Conservation (phyloP, 2,888 invertebrate genomes). For the Lithophane leautieri region DNA sequence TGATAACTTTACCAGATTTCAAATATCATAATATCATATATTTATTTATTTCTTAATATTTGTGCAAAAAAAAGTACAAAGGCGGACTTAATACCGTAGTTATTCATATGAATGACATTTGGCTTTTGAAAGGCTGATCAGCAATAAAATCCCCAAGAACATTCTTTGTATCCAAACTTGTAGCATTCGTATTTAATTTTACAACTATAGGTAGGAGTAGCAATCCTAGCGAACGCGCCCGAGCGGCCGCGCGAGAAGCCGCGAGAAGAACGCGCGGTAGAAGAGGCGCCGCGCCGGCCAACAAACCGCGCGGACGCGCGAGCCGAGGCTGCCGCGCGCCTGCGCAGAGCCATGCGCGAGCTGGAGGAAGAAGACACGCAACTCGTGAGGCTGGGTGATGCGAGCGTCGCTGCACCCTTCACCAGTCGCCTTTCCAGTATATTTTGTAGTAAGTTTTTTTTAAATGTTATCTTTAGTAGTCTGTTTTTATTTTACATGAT, state of each 20-base stretch:
- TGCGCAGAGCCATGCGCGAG: slow-evolving; percentile 94
- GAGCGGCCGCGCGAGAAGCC: slow-evolving; percentile 85
- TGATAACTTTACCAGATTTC: background rate
- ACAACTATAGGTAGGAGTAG: slow-evolving; percentile 93
- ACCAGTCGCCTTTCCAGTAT: slow-evolving; percentile 99
- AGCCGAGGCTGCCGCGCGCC: slow-evolving; percentile 84
- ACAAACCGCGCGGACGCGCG: slow-evolving; percentile 78
- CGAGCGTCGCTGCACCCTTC: slow-evolving; percentile 99
- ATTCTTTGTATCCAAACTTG: background rate
- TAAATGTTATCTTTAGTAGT: too few species aligned
- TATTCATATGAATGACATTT: background rate
- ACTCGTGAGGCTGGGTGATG: slow-evolving; percentile 98
- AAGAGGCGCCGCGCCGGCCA: slow-evolving; percentile 90
- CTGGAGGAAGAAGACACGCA: slow-evolving; percentile 96
- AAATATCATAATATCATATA: background rate
- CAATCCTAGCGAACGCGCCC: slow-evolving; percentile 96
- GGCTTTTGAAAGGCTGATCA: background rate
- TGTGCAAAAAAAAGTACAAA: background rate
- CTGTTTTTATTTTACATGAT: background rate
- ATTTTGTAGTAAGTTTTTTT: slow-evolving; percentile 94
- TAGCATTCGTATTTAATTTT: background rate
- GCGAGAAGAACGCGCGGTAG: slow-evolving; percentile 91
- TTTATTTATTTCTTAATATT: background rate
- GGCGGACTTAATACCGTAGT: background rate
- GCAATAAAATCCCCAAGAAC: background rate